These are phyloP conservation scores for Oncorhynchus clarkii DNA, from an alignment of 2,113 vertebrate species.

Conservation along the genomic window DNA sequence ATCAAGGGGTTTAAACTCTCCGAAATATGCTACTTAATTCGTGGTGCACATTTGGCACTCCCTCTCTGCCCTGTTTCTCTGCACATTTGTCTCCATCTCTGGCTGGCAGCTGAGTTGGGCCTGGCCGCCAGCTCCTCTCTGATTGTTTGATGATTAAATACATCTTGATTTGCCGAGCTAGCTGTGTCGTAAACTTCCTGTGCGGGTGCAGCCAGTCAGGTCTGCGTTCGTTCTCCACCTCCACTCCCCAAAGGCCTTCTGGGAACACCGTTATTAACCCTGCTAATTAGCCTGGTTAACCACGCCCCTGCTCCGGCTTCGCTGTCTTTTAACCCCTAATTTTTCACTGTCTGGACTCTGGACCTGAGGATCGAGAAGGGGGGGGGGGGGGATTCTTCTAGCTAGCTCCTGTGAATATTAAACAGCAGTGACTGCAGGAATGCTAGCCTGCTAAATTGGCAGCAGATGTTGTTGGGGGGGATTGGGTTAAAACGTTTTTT, in stretches of 20 bases:
- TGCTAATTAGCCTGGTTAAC: slow-evolving; percentile 71
- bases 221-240: slow-evolving; percentile 53
- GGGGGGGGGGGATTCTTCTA: slow-evolving; percentile 40
- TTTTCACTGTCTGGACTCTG: slow-evolving; percentile 64
- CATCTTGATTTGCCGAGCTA: slow-evolving; percentile 66
- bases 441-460: slow-evolving; percentile 69
- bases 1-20: slow-evolving; percentile 11
- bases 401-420: slow-evolving; percentile 75
- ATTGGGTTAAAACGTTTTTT: slow-evolving; percentile 70
- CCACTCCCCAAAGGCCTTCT: slow-evolving; percentile 57
- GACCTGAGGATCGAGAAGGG: slow-evolving; percentile 40
- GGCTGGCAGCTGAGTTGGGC: slow-evolving; percentile 51
- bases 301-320: slow-evolving; percentile 54
- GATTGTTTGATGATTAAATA: slow-evolving; percentile 70
- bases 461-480: slow-evolving; percentile 74
- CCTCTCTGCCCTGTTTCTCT: slow-evolving; percentile 28
- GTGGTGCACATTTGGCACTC: slow-evolving; percentile 40
- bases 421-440: slow-evolving; percentile 72
- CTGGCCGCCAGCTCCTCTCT: slow-evolving; percentile 47
- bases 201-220: slow-evolving; percentile 61
- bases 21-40: slow-evolving; percentile 24
- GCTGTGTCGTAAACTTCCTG: slow-evolving; percentile 73
- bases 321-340: slow-evolving; percentile 72
- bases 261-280: slow-evolving; percentile 68
- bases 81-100: slow-evolving; percentile 67